These are phyloP conservation scores for Sebastolobus alascanus DNA, from an alignment of 2,797 vertebrate genomes.

Conservation along the genomic window DNA sequence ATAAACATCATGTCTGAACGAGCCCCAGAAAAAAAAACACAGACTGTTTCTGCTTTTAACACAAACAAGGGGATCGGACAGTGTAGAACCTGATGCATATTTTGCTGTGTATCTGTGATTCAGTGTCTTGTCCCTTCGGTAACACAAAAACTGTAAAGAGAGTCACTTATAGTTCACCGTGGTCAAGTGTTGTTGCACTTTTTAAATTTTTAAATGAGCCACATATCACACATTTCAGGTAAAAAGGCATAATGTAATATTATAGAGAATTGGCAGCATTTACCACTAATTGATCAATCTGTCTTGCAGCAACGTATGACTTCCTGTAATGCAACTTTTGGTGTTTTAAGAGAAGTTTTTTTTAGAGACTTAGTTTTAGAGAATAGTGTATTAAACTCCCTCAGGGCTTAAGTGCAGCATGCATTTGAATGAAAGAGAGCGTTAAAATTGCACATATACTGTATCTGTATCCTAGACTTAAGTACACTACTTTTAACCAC, in stretches of 20 bases:
- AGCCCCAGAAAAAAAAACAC: not conserved
- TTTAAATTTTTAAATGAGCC: not conserved
- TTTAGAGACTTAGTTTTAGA: too few species aligned
- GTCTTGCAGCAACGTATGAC: slow-evolving; percentile 22
- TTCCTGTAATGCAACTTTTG: slow-evolving; percentile 7
- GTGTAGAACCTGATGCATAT: not conserved
- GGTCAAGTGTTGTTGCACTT: not conserved
- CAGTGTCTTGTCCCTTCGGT: too few species aligned
- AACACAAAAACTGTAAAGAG: not conserved
- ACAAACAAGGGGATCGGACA: not conserved
- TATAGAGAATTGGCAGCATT: slow-evolving; percentile 16
- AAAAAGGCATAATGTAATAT: not conserved
- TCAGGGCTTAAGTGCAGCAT: not conserved
- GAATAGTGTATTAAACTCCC: not conserved
- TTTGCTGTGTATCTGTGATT: not conserved
- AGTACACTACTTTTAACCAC: not conserved
- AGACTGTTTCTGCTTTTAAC: not conserved
- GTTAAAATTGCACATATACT: not conserved
- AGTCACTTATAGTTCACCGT: not conserved
- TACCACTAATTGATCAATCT: slow-evolving; percentile 29
- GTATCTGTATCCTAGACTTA: too few species aligned
- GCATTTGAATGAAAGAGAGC: slow-evolving; percentile 3
- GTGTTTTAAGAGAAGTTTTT: not conserved
- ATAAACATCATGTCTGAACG: slow-evolving; percentile 34
- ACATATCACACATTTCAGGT: not conserved